Evolutionary conservation across 2,888 invertebrate species (phyloP).

Genomic region (Endotricha flammealis): DNA sequence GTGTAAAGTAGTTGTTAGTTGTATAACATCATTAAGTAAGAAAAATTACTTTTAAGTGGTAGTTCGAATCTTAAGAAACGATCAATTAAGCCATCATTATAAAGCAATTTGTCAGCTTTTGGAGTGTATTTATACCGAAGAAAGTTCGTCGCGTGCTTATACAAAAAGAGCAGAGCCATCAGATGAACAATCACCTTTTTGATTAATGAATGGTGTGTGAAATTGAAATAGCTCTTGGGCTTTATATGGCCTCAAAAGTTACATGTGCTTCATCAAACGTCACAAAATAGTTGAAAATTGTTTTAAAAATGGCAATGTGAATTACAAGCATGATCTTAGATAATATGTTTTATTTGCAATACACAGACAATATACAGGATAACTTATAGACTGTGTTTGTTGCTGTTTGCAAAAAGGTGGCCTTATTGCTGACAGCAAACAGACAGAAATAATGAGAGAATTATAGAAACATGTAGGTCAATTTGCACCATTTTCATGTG

Average conservation of each 20-base stretch:
- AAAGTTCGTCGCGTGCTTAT: conserved; percentile 52
- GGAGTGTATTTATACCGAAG: conserved; percentile 29
- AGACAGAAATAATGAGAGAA: no score
- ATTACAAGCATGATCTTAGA: neutral
- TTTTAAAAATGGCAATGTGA: neutral
- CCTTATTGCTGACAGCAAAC: no score
- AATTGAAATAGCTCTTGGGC: conserved; percentile 44
- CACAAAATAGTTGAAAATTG: conserved; percentile 16
- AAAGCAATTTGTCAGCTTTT: conserved; percentile 54
- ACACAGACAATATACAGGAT: no score
- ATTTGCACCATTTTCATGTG: no score
- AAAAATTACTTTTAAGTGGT: conserved; percentile 24
- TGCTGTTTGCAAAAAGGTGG: no score
- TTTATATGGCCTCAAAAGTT: conserved; percentile 24
- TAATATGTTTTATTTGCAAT: conserved; percentile 1
- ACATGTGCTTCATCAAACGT: conserved; percentile 22
- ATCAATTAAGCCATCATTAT: conserved; percentile 59
- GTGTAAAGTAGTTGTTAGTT: no score
- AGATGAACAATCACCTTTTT: conserved; percentile 34
- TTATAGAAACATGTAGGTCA: no score
- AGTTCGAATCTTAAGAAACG: conserved; percentile 36
- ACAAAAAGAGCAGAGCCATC: conserved; percentile 29
- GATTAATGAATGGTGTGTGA: conserved; percentile 51
- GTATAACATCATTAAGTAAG: no score
- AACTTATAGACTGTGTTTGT: no score